Evolutionary conservation across 2,113 vertebrate species (phyloP).

Genomic region (Rousettus leschenaultii): DNA sequence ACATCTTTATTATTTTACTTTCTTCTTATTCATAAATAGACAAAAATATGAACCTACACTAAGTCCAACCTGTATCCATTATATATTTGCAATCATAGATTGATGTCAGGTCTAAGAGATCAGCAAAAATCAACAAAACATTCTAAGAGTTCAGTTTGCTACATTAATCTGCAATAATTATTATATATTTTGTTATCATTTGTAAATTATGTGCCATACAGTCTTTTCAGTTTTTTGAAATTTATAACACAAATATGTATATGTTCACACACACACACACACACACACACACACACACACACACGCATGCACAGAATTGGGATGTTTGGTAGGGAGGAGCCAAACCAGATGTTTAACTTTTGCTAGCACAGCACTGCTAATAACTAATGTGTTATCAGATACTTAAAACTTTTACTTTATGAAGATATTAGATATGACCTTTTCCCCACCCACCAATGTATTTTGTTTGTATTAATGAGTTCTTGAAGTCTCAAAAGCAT

Average conservation of each 20-base stretch:
- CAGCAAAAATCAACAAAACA: neutral
- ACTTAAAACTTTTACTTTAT: neutral
- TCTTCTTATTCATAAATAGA: neutral
- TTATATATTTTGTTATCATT: neutral
- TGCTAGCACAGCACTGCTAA: neutral
- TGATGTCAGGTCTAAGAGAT: neutral
- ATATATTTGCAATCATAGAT: neutral
- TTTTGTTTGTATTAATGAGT: neutral
- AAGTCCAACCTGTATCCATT: neutral
- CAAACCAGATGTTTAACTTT: neutral
- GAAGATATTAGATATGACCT: neutral
- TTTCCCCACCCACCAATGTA: neutral
- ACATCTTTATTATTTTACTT: neutral
- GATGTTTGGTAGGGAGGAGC: neutral
- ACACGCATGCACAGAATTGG: rapidly evolving
- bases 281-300: neutral
- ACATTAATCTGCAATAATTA: neutral
- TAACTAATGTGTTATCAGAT: neutral
- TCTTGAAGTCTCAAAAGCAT: neutral
- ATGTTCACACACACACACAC: neutral
- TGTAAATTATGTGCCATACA: neutral
- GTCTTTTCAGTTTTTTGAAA: neutral
- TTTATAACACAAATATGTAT: neutral
- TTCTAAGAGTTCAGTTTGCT: neutral
- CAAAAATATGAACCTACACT: neutral